A percentile compares a stretch with the other conserved stretches of the same genome.
These are phyloP conservation scores for Drosophila mulleri DNA, from an alignment of 2,888 invertebrate genomes.

Conservation along the genomic window DNA sequence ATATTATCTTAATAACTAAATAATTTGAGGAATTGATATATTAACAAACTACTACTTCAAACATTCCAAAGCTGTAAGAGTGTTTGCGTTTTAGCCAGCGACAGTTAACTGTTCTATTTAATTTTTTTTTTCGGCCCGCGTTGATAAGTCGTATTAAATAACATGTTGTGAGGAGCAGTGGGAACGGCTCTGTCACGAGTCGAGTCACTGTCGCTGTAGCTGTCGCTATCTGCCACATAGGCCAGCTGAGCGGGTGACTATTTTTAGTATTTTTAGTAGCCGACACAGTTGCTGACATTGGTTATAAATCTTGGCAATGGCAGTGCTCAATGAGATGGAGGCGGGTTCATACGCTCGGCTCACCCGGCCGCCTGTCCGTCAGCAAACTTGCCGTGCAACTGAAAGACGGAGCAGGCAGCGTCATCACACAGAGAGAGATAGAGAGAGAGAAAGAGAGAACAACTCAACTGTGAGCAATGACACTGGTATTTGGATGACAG, in stretches of 20 bases:
- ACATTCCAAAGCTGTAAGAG: conserved; percentile 3
- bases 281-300: conserved; percentile 70
- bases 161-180: conserved; percentile 25
- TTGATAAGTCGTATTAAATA: conserved; percentile 60
- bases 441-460: neutral
- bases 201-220: conserved; percentile 32
- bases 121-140: conserved; percentile 29
- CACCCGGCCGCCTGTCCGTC: neutral
- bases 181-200: conserved; percentile 62
- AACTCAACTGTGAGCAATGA: conserved; percentile 13
- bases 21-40: too few relatives aligned
- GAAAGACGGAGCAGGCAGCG: conserved; percentile 20
- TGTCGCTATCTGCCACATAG: conserved; percentile 51
- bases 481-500: conserved; percentile 35
- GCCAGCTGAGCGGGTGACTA: conserved; percentile 52
- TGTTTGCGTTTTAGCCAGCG: neutral
- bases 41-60: neutral
- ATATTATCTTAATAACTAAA: too few relatives aligned
- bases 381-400: neutral
- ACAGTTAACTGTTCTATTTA: neutral
- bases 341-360: conserved; percentile 23
- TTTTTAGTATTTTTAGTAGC: conserved; percentile 46
- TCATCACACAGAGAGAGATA: conserved; percentile 1
- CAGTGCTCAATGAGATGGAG: conserved; percentile 59
- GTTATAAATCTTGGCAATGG: conserved; percentile 73